These are phyloP conservation scores for Triplophysa yarkandensis DNA, from an alignment of 2,797 vertebrate species.

Conservation along the genomic window DNA sequence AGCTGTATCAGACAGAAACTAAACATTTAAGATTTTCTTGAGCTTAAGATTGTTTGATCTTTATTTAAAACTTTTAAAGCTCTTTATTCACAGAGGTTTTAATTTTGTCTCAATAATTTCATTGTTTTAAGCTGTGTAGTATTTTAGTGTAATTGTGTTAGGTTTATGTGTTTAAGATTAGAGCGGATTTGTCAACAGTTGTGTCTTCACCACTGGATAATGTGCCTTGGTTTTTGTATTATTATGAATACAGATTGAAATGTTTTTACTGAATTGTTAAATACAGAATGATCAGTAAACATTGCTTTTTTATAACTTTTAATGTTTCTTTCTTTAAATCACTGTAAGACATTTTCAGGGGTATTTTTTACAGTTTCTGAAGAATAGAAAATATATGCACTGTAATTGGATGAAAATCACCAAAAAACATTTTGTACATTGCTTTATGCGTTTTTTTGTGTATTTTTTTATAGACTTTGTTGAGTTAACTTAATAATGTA, in stretches of 20 bases:
- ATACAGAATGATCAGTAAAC: neutral
- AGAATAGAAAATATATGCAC: no score
- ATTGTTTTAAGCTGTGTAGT: neutral
- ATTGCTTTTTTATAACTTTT: neutral
- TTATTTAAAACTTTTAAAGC: neutral
- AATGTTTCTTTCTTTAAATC: neutral
- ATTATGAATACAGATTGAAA: neutral
- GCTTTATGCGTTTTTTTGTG: neutral
- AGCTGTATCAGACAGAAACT: neutral
- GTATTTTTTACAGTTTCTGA: no score
- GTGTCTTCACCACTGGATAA: slow-evolving; percentile 27
- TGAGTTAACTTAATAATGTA: no score
- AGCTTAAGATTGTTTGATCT: neutral
- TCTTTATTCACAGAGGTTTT: neutral
- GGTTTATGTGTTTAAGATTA: neutral
- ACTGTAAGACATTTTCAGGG: neutral
- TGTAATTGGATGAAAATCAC: no score
- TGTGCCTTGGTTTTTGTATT: neutral
- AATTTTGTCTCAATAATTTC: neutral
- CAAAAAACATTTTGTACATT: neutral
- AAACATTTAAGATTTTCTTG: neutral
- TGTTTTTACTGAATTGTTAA: neutral
- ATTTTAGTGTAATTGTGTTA: no score
- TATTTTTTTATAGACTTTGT: neutral
- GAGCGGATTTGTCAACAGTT: neutral